Evolutionary conservation across 2,888 invertebrate species (phyloP).

Genomic region (Parnassius smintheus): DNA sequence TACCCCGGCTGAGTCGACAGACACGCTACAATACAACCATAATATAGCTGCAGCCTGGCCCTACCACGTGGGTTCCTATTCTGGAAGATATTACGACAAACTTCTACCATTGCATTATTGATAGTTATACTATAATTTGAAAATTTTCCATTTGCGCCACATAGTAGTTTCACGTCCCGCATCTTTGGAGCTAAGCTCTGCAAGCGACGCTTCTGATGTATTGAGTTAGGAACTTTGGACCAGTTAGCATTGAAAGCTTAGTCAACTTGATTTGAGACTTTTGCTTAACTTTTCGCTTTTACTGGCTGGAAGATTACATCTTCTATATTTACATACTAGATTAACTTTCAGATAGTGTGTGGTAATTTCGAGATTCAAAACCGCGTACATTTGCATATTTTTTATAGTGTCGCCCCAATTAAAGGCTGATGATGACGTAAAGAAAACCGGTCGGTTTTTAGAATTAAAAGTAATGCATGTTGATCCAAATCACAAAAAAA

Average conservation of each 20-base stretch:
- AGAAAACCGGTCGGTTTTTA: too few relatives aligned
- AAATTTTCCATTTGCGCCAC: background rate
- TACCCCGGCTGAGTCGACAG: too few relatives aligned
- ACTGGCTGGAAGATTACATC: background rate
- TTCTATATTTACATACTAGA: too few relatives aligned
- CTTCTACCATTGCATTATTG: background rate
- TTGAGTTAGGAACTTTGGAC: conserved; percentile 42
- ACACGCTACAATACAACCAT: background rate
- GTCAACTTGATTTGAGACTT: conserved; percentile 43
- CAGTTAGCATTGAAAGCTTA: conserved; percentile 40
- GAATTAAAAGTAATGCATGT: too few relatives aligned
- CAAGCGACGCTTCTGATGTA: conserved; percentile 31
- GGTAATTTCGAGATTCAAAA: too few relatives aligned
- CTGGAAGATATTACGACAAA: background rate
- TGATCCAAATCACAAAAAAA: too few relatives aligned
- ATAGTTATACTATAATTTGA: conserved; percentile 9
- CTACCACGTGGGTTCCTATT: too few relatives aligned
- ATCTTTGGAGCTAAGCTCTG: conserved; percentile 15
- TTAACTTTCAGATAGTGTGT: too few relatives aligned
- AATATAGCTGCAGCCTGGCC: background rate
- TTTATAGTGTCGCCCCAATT: too few relatives aligned
- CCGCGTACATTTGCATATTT: too few relatives aligned
- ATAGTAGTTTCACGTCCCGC: conserved; percentile 7
- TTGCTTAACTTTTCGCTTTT: conserved; percentile 34
- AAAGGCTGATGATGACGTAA: too few relatives aligned